A percentile compares a stretch with the other conserved stretches of the same genome.
phyloP scores from a whole-genome alignment of 64 coral and sea anemone genomes.

The Montipora foliosa region DNA sequence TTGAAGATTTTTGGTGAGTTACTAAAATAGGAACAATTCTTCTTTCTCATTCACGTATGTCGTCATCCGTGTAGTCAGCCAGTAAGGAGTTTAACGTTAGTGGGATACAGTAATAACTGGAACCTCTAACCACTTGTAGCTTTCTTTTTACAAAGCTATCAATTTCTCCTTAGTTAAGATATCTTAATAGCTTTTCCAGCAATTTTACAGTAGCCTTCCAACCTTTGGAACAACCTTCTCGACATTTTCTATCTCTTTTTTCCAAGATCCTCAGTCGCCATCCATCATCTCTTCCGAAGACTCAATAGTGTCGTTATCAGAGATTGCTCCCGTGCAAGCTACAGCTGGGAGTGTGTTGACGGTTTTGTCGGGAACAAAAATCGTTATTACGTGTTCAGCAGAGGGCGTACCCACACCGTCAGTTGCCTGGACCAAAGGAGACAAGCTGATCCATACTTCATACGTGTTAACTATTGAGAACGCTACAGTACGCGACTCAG shows the following conservation, averaged over 20 bases:
- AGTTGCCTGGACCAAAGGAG: slow-evolving; percentile 58
- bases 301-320: slow-evolving; percentile 2
- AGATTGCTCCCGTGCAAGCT: slow-evolving; percentile 16
- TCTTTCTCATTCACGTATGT: not conserved
- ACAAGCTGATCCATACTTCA: slow-evolving; percentile 9
- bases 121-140: no score
- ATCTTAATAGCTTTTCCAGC: no score
- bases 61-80: no score
- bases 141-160: no score
- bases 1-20: slow-evolving; percentile 81
- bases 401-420: slow-evolving; percentile 56
- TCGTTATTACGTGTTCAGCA: slow-evolving; percentile 49
- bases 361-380: slow-evolving; percentile 11
- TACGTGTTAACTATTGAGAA: not conserved
- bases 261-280: slow-evolving; percentile 19
- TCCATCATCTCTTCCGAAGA: slow-evolving; percentile 10
- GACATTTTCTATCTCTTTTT: not conserved
- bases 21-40: not conserved
- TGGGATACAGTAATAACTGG: no score
- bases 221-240: no score
- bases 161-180: no score
- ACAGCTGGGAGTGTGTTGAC: slow-evolving; percentile 31
- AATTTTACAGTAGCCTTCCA: no score
- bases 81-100: no score
- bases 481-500: slow-evolving; percentile 13